A percentile compares a stretch with the other conserved stretches of the same genome.
phyloP scores from a whole-genome alignment of 2,113 vertebrate genomes.

The Ranitomeya variabilis region DNA sequence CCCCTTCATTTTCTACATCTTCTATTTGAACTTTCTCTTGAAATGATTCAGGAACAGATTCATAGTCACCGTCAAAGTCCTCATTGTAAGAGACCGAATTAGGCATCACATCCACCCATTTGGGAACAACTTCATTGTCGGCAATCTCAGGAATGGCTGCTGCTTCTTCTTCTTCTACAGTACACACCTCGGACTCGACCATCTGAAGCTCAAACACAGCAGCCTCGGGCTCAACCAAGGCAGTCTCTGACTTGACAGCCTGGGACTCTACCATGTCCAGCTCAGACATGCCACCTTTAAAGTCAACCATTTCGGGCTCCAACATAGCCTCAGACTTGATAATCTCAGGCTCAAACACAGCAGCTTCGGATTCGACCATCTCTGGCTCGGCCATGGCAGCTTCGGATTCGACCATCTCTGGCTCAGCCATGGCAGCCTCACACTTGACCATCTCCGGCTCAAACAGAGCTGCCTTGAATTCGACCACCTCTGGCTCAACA shows the following conservation, averaged over 20 bases:
- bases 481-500: background rate
- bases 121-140: background rate
- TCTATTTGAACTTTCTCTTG: background rate
- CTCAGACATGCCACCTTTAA: too few relatives aligned
- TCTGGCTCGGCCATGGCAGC: too few relatives aligned
- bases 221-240: background rate
- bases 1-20: background rate
- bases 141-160: background rate
- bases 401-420: too few relatives aligned
- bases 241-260: background rate
- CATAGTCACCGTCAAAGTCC: background rate
- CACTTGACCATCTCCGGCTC: too few relatives aligned
- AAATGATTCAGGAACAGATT: conserved; percentile 1
- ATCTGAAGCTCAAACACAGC: background rate
- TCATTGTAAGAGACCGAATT: background rate
- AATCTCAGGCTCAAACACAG: too few relatives aligned
- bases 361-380: too few relatives aligned
- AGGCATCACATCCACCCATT: background rate
- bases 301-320: too few relatives aligned
- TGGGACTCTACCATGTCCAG: background rate
- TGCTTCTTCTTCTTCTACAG: background rate
- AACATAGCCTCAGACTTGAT: too few relatives aligned
- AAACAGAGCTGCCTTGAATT: too few relatives aligned
- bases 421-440: too few relatives aligned
- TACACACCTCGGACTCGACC: background rate